Evolutionary conservation across 1,140 invertebrate genomes (phyloP).

Genomic region (Calosoma granatense): DNA sequence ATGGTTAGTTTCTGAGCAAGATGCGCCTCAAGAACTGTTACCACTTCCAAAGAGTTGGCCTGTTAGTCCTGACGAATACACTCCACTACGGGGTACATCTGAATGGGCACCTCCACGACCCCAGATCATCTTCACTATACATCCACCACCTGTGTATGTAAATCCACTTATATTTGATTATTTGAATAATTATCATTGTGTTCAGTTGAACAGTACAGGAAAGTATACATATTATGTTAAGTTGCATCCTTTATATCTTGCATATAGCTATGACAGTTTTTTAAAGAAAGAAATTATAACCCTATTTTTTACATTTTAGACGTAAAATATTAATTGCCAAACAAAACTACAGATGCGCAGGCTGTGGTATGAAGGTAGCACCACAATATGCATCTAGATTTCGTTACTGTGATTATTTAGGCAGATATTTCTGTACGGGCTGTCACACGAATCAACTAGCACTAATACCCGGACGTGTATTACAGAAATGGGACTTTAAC

Average conservation of each 20-base stretch:
- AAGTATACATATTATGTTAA: not conserved
- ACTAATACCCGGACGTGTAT: slow-evolving; percentile 66
- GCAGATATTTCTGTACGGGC: slow-evolving; percentile 80
- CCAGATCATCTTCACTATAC: slow-evolving; percentile 76
- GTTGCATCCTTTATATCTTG: too few species aligned
- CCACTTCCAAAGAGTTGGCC: slow-evolving; percentile 64
- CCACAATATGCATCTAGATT: slow-evolving; percentile 58
- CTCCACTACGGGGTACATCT: slow-evolving; percentile 56
- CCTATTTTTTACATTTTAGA: slow-evolving; percentile 40
- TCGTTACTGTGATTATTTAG: slow-evolving; percentile 77
- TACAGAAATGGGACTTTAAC: slow-evolving; percentile 63
- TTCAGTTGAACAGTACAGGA: slow-evolving; percentile 6
- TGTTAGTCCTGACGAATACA: slow-evolving; percentile 47
- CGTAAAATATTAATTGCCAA: slow-evolving; percentile 53
- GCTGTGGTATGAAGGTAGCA: slow-evolving; percentile 74
- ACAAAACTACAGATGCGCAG: slow-evolving; percentile 75
- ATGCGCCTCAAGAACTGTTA: slow-evolving; percentile 66
- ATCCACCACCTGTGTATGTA: slow-evolving; percentile 53
- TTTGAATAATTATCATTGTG: not conserved
- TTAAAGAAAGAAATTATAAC: not conserved
- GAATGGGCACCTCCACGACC: slow-evolving; percentile 79
- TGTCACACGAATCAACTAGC: slow-evolving; percentile 72
- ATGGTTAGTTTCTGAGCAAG: slow-evolving; percentile 72
- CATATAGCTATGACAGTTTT: not conserved
- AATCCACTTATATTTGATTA: slow-evolving; percentile 9